Base-by-base conservation (phyloP, 2,888 invertebrate genomes). In the Thera britannica region DNA sequence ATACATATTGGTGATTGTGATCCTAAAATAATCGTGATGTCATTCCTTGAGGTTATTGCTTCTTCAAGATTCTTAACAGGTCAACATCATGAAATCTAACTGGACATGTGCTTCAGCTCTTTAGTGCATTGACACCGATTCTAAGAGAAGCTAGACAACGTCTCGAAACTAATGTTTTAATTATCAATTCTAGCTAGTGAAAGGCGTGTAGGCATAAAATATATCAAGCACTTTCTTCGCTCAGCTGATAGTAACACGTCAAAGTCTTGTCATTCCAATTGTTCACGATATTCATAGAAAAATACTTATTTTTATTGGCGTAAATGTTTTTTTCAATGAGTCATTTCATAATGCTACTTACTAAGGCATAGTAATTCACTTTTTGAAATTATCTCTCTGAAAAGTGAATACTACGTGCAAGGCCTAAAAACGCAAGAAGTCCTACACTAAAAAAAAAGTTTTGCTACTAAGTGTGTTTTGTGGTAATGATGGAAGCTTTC, bases 201-300 rank as follows among this genome's bases (percentile, higher is more conserved):
- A 74, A 74, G 74, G 68, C 57, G 3, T 41, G 8, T 9, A 46
- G 44, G 58, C 48, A 34, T 23, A 52, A 23, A 62, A 56, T 72
- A 54, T 65, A 68, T 71, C 69, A 64, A 66, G 62, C 69, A 68
- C 74, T 74, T 74, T 74, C 74, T 72, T 72, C 55, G 49, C 55
- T 38, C 0, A 48, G 51, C 54, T 54, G 52, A 64, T 68, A 62
- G 68, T 58, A 55, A 54, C 61, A 65, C 61, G 57, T 61, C 65
- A 68, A 60, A 58, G 64, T n/a, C n/a, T 61, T 57, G 64, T 34
- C 38, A 60, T 61, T 64, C 46, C 51, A 51, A 49, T 49, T 63
- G 23, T 68, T 60, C 12, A 64, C 46, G 56, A 55, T 38, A 8
- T 11, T 5, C 44, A 46, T 46, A 46, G 1, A 46, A 8, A 46